Conservation (phyloP, 2,797 vertebrate genomes). For the Spea hammondii region DNA sequence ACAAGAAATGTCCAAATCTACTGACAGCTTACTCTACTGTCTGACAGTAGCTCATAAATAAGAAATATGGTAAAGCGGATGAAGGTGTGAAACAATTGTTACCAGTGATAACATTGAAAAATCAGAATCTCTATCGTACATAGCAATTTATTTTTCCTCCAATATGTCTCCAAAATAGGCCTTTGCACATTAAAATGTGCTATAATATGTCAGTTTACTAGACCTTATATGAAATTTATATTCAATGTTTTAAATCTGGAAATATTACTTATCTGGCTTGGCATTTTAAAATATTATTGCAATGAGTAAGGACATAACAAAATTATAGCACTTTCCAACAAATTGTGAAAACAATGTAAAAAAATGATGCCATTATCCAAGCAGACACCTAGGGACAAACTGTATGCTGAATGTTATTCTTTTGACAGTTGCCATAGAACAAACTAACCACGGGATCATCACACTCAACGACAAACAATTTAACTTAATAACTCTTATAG, state of each 20-base stretch:
- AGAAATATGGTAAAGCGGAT: conserved; percentile 21
- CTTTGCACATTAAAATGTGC: conserved; percentile 18
- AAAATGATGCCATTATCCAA: conserved; percentile 40
- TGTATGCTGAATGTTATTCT: conserved; percentile 26
- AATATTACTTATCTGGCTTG: conserved; percentile 35
- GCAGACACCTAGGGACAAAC: conserved; percentile 33
- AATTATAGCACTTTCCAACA: conserved; percentile 20
- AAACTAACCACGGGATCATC: conserved; percentile 32
- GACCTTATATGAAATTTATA: conserved; percentile 44
- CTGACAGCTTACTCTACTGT: conserved; percentile 25
- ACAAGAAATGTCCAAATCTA: conserved; percentile 17
- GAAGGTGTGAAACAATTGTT: conserved; percentile 22
- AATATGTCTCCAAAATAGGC: conserved; percentile 15
- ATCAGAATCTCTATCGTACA: conserved; percentile 3
- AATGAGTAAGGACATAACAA: conserved; percentile 34
- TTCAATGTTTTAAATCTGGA: conserved; percentile 32
- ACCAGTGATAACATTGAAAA: conserved; percentile 5
- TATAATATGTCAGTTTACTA: conserved; percentile 32
- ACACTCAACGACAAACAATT: conserved; percentile 36
- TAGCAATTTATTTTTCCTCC: conserved; percentile 4
- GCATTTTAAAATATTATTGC: conserved; percentile 22
- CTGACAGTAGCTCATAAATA: conserved; percentile 32
- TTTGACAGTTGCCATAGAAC: conserved; percentile 9
- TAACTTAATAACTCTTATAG: conserved; percentile 1
- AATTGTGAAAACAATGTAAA: conserved; percentile 38